Base-by-base conservation (phyloP, 2,888 invertebrate genomes). In the Slavum lentiscoides region DNA sequence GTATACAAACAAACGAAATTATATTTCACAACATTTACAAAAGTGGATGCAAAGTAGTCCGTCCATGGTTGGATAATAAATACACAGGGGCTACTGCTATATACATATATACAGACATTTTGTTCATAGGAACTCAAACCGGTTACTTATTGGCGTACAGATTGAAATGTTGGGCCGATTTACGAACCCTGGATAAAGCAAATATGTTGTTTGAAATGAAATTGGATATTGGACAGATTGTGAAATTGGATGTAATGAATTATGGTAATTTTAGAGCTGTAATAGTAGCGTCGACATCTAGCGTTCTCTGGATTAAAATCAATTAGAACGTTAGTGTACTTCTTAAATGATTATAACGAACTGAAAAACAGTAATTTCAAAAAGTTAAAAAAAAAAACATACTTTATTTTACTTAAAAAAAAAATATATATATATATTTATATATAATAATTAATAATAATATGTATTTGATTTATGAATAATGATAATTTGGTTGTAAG, bases 131-230 rank as follows among this genome's bases (percentile, higher is more conserved):
- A 15, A 80, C 72, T 19, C 21, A 64, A 15, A 80, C 66, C 43
- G 21, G 80, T 58, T 72, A 43, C 8, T 80, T 80, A 17, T 55
- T 80, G 39, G 80, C 39, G 15, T 80, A 72, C 58, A 64, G 80
- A 39, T n/a, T 80, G 17, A 7, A n/a, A 15, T 39, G 39, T 72
- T 64, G 53, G 70, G 70, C 64, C 43, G 80, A 80, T 72, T 72
- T 80, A 43, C 30, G 39, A 11, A 55, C 55, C 3, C 80, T 64
- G 0, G 55, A 72, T 30, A 9, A 62, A 23, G n/a, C 30, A 11
- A 72, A 80, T 23, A 30, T 55, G 8, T 21, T 80, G 15, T 58
- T 80, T 2, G 70, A 72, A 58, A 9, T 0, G 0, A 21, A 64
- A 55, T 66, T 80, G 43, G 15, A 23, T 5, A 72, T 80, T 39